Percentiles rank a stretch among this genome's conserved stretches.
phyloP scores from a whole-genome alignment of 2,113 vertebrate genomes.

The Andinoacara biseriatus region DNA sequence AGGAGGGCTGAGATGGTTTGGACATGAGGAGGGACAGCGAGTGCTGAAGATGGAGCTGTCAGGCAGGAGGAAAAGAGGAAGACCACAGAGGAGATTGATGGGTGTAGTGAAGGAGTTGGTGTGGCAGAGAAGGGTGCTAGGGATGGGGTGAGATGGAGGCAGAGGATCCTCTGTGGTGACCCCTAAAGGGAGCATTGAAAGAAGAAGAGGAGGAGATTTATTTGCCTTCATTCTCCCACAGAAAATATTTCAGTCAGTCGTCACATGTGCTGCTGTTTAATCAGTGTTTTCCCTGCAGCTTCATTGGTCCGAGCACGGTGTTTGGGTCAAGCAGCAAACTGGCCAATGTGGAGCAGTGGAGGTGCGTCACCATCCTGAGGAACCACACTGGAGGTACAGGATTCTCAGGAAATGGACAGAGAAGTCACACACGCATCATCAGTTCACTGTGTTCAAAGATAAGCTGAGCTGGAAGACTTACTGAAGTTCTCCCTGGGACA shows the following conservation, averaged over 20 bases:
- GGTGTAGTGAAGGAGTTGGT: too few species aligned
- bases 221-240: not conserved
- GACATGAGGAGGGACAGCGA: too few species aligned
- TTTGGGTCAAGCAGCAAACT: conserved; percentile 97
- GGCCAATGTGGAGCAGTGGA: conserved; percentile 98
- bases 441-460: not conserved
- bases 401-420: not conserved
- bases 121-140: too few species aligned
- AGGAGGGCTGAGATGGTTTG: too few species aligned
- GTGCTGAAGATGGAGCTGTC: too few species aligned
- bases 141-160: too few species aligned
- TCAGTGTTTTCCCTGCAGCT: conserved; percentile 73
- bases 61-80: too few species aligned
- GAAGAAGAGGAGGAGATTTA: not conserved
- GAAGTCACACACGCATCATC: not conserved
- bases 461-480: not conserved
- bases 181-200: too few species aligned
- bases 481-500: too few species aligned
- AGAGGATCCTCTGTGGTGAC: too few species aligned
- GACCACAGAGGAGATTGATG: too few species aligned
- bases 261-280: not conserved
- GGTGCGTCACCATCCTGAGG: conserved; percentile 95
- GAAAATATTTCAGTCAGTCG: not conserved
- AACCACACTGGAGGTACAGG: conserved; percentile 92
- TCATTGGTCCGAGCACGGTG: conserved; percentile 95